A percentile compares a stretch with the other conserved stretches of the same genome.
Evolutionary conservation across 2,113 vertebrate genomes (phyloP).

Genomic region (Prunella himalayana): DNA sequence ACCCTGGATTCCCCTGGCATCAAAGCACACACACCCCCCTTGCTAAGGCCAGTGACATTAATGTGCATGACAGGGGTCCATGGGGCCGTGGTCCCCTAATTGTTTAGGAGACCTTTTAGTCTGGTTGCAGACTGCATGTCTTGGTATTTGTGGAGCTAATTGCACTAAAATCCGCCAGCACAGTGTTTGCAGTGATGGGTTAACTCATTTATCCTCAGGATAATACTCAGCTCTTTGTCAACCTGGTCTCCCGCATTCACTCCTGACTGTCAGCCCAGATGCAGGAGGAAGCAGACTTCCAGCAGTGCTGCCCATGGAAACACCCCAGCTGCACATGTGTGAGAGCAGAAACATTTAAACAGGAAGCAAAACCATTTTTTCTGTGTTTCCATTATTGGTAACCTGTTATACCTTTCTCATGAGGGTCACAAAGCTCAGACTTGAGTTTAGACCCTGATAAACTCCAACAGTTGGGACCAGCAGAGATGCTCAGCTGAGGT

Average conservation of each 20-base stretch:
- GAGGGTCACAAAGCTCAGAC: neutral
- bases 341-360: neutral
- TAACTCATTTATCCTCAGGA: constrained; percentile 63
- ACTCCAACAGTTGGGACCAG: neutral
- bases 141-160: constrained; percentile 78
- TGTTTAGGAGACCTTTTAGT: constrained; percentile 79
- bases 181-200: constrained; percentile 49
- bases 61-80: constrained; percentile 79
- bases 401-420: neutral
- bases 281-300: neutral
- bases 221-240: constrained; percentile 60
- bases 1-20: constrained; percentile 64
- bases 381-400: neutral
- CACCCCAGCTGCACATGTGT: neutral
- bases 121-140: constrained; percentile 73
- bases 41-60: constrained; percentile 70
- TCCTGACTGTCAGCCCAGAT: neutral
- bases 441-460: neutral
- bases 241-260: neutral
- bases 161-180: constrained; percentile 57
- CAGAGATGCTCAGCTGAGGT: neutral
- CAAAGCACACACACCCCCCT: constrained; percentile 70
- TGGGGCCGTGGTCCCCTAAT: constrained; percentile 69
- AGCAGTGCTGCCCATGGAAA: neutral
- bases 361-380: neutral